These are phyloP conservation scores for Gallinago solitaria DNA, from an alignment of 2,797 vertebrate species.

Conservation along the genomic window DNA sequence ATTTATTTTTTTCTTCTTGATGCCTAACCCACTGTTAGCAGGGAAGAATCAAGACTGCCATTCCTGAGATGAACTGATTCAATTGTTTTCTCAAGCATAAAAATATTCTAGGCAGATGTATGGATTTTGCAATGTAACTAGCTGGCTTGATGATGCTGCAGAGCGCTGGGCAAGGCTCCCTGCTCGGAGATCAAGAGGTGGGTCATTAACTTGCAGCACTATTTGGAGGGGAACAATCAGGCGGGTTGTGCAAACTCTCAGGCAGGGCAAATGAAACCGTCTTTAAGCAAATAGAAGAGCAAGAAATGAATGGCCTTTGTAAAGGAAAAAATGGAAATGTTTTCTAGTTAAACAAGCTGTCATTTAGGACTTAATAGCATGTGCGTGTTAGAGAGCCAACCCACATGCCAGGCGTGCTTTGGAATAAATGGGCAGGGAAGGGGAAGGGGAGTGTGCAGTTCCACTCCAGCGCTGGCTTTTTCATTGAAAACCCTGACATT, in stretches of 20 bases:
- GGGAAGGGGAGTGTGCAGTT: background rate
- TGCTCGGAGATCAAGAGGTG: background rate
- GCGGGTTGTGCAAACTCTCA: background rate
- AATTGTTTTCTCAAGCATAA: slow-evolving; percentile 31
- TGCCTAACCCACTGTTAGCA: background rate
- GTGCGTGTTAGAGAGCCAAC: slow-evolving; percentile 9
- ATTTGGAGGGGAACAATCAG: background rate
- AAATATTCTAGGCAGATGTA: background rate
- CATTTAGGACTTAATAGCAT: slow-evolving; percentile 60
- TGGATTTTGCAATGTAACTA: background rate
- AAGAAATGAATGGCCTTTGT: slow-evolving; percentile 68
- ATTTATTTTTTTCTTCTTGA: background rate
- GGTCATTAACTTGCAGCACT: background rate
- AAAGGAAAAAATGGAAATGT: slow-evolving; percentile 56
- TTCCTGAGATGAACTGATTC: slow-evolving; percentile 3
- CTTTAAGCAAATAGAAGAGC: slow-evolving; percentile 50
- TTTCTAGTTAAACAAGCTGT: slow-evolving; percentile 69
- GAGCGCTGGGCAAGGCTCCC: background rate
- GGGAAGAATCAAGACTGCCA: background rate
- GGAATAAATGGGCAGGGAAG: slow-evolving; percentile 20
- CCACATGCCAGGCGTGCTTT: background rate
- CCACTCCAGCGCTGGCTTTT: background rate
- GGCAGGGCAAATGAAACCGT: background rate
- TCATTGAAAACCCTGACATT: background rate
- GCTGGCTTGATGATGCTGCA: background rate